Percentiles rank a stretch among this genome's conserved stretches.
These are phyloP conservation scores for Hassar affinis DNA, from an alignment of 2,113 vertebrate genomes.

Conservation along the genomic window DNA sequence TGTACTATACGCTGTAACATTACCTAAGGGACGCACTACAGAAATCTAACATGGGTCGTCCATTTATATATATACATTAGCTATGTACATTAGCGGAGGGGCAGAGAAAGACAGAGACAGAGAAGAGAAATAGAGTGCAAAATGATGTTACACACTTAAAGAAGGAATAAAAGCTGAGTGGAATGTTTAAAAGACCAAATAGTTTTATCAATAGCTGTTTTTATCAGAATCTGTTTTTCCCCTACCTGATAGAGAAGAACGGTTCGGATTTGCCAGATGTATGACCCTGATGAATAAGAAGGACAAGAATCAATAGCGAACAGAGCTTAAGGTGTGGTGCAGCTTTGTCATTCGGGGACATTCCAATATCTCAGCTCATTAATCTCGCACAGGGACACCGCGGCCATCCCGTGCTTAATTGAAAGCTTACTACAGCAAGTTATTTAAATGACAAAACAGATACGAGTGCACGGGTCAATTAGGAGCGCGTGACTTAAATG, in stretches of 20 bases:
- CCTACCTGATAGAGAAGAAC: slow-evolving; percentile 65
- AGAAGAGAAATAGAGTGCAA: background rate
- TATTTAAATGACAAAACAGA: slow-evolving; percentile 78
- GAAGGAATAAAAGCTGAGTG: slow-evolving; percentile 51
- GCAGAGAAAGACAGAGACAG: background rate
- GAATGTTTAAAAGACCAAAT: slow-evolving; percentile 73
- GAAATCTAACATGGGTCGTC: slow-evolving; percentile 22
- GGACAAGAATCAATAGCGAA: slow-evolving; percentile 74
- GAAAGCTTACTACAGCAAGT: slow-evolving; percentile 77
- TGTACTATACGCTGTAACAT: slow-evolving; percentile 28
- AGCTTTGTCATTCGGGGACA: slow-evolving; percentile 78
- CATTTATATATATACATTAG: slow-evolving; percentile 18
- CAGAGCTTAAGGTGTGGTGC: slow-evolving; percentile 76
- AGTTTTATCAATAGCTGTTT: slow-evolving; percentile 74
- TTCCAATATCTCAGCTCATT: slow-evolving; percentile 78
- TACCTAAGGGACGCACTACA: slow-evolving; percentile 33
- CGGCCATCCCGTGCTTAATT: slow-evolving; percentile 73
- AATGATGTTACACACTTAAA: slow-evolving; percentile 5
- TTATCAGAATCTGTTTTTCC: slow-evolving; percentile 68
- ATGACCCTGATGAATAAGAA: slow-evolving; percentile 75
- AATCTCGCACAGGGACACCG: slow-evolving; percentile 72
- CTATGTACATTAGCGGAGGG: slow-evolving; percentile 29
- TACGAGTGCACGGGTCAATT: slow-evolving; percentile 67
- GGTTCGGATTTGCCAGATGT: slow-evolving; percentile 70
- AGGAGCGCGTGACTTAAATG: slow-evolving; percentile 65